These are phyloP conservation scores for Phania funesta DNA, from an alignment of 2,888 invertebrate genomes.

Conservation along the genomic window DNA sequence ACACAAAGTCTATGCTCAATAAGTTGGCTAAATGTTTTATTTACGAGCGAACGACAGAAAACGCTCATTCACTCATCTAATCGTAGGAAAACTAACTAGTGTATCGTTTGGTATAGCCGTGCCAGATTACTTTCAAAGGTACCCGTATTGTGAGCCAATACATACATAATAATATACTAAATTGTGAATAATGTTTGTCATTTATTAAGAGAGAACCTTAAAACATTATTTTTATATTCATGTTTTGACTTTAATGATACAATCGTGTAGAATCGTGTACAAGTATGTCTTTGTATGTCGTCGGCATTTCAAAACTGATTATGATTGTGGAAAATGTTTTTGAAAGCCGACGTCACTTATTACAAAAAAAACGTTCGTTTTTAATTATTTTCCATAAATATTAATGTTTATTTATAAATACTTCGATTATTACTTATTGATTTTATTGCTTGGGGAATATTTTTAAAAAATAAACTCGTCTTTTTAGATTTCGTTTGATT, in stretches of 20 bases:
- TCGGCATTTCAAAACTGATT: constrained; percentile 58
- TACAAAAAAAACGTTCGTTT: constrained; percentile 41
- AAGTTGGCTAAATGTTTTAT: constrained; percentile 1
- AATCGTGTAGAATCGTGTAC: constrained; percentile 47
- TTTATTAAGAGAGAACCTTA: background rate
- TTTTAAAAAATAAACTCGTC: constrained; percentile 37
- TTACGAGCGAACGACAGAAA: background rate
- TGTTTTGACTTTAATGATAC: constrained; percentile 53
- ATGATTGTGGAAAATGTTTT: constrained; percentile 59
- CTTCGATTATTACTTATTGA: constrained; percentile 41
- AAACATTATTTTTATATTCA: constrained; percentile 52
- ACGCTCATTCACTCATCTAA: background rate
- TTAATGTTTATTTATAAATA: constrained; percentile 20
- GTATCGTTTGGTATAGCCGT: background rate
- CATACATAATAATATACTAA: constrained; percentile 6
- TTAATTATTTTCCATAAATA: constrained; percentile 50
- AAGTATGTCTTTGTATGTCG: constrained; percentile 19
- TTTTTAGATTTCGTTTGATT: constrained; percentile 56
- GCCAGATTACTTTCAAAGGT: background rate
- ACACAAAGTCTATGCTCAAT: background rate
- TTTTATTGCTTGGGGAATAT: constrained; percentile 40
- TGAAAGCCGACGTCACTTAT: constrained; percentile 59
- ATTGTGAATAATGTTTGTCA: constrained; percentile 11
- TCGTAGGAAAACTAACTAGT: background rate
- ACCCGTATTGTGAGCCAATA: constrained; percentile 8